Base-by-base conservation (phyloP, 2,888 invertebrate species). In the Cotesia congregata region DNA sequence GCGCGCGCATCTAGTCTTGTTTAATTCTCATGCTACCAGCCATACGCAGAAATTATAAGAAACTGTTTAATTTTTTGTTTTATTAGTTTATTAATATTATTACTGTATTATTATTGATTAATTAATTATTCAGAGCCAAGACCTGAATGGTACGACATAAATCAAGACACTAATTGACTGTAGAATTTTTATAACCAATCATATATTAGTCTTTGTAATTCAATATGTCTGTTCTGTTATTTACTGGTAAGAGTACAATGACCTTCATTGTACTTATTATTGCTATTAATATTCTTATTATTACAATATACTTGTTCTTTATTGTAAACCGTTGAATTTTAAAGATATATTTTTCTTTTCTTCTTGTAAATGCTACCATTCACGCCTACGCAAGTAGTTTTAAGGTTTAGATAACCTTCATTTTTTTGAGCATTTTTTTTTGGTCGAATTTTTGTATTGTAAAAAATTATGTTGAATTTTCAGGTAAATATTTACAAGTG, bases 1-100 rank as follows among this genome's bases (percentile, higher is more conserved):
- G 84, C 83, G 83, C 82, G 86, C 86, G 86, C 86, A 86, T 86
- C 86, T 86, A 86, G 86, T 86, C 86, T 83, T 85, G 84, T 86
- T 82, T 85, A 85, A 81, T 85, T 84, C 82, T 83, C 80, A 82
- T 83, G 82, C 64, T 79, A 81, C 75, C 77, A 73, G 39, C 67
- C n/a, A 41, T 68, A 67, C 62, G 50, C 17, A 64, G 62, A 62
- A 40, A 39, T 38, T 12, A 50, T 50, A 30, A 30, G 50, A 50
- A 50, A 50, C 7, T 50, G 50, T 7, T 50, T 50, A 9, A 50
- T 50, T 50, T 50, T 50, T 50, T 50, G 50, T 50, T 50, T 50
- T 50, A 50, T 50, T 50, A 50, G 50, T 50, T 50, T 50, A 50
- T 50, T 50, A 50, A 9, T 9, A 50, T 50, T 50, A 4, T 50